phyloP scores from a whole-genome alignment of 2,888 invertebrate genomes.

The Leptopilina syphax region DNA sequence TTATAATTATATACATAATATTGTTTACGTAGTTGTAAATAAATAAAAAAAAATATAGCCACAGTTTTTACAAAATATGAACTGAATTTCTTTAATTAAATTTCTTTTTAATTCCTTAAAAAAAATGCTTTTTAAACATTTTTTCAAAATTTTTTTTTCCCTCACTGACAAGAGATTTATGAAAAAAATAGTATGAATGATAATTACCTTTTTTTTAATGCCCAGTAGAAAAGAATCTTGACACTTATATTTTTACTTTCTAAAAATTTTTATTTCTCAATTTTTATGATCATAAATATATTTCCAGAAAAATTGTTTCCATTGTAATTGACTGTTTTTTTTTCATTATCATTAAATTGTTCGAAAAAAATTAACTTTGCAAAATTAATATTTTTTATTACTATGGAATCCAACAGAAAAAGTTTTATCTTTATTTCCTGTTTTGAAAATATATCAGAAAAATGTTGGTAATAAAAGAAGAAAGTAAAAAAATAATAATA shows the following conservation, averaged over 20 bases:
- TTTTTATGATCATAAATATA: not conserved
- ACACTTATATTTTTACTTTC: not conserved
- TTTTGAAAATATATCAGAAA: conserved; percentile 15
- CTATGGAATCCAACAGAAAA: conserved; percentile 14
- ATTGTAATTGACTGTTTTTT: conserved; percentile 3
- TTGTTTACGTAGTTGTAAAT: conserved; percentile 37
- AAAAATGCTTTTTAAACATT: not conserved
- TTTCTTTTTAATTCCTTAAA: no score
- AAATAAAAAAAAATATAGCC: conserved; percentile 15
- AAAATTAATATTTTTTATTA: not conserved
- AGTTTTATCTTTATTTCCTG: not conserved
- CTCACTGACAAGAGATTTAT: not conserved
- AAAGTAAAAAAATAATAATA: not conserved
- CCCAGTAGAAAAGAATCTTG: no score
- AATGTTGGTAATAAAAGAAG: not conserved
- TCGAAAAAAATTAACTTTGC: not conserved
- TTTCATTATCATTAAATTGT: not conserved
- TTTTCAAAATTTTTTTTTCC: conserved; percentile 8
- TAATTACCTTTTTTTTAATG: no score
- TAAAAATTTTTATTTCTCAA: not conserved
- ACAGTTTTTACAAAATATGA: conserved; percentile 20
- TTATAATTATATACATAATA: conserved; percentile 22
- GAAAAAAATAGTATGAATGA: not conserved
- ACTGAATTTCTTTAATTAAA: no score
- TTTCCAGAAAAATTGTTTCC: no score